Evolutionary conservation across 1,140 invertebrate genomes (phyloP), one percentile per base, ranked within the genome.

Genomic region (Sminthurinus signatus): DNA sequence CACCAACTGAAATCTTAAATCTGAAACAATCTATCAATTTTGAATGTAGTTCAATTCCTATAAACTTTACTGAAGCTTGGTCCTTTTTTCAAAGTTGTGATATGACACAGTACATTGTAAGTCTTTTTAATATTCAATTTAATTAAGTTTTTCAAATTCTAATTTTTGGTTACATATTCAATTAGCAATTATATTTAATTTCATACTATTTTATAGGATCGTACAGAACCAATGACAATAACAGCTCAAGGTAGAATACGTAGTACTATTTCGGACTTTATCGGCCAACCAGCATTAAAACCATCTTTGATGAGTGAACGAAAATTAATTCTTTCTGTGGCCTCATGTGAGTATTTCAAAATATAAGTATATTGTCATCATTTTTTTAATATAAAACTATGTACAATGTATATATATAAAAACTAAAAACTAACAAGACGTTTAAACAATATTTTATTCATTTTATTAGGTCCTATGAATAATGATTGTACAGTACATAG

Each of bases 291-390:
- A 10, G 76, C 75, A 55, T 65, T 81, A 8, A 73, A 77, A 29
- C 67, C 68, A 48, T 70, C 74, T 55, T 69, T 81, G 32, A 51
- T 76, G 10, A 55, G 67, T 2, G 76, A 79, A 44, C 73, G 78
- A 69, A 77, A 82, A 62, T 66, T 76, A 10, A 71, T 80, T 10
- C 80, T 81, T 73, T 78, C 79, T 54, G 74, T 81, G 66, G 80
- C 80, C 31, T 75, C 77, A 62, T 77, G 78, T 80, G 69, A 78
- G 76, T 70, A 44, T 42, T 31, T 62, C 2, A 10, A 48, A 39
- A 42, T 54, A 25, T 14, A 19, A 23, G 5, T 54, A 29, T 48
- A n/a, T 39, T 10, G 8, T 8, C 36, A 39, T 8, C 8, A 10
- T 39, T 39, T 8, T 39, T 39, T 39, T 39, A 39, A n/a, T n/a